A percentile compares a stretch with the other conserved stretches of the same genome.
These are phyloP conservation scores for Macropus fuliginosus DNA, from an alignment of 2,797 vertebrate genomes.

Conservation along the genomic window DNA sequence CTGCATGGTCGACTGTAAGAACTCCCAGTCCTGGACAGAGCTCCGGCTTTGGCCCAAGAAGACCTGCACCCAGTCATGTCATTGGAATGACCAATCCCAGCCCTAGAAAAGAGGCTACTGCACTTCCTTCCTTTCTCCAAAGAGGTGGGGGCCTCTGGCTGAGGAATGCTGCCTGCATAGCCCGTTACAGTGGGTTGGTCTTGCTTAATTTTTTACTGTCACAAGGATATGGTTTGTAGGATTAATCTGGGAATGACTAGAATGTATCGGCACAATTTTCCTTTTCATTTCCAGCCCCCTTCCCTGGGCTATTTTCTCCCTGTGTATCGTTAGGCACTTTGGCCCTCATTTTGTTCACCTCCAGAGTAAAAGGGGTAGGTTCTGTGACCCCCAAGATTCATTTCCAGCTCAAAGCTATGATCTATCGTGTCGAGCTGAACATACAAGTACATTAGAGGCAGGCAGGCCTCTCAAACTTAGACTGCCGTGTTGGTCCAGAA, in stretches of 20 bases:
- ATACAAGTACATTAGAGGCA: no score
- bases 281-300: neutral
- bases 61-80: neutral
- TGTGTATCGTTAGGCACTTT: neutral
- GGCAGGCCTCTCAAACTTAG: no score
- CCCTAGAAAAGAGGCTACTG: neutral
- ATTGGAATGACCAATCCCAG: neutral
- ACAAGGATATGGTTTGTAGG: neutral
- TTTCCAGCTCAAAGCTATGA: no score
- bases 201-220: neutral
- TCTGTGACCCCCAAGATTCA: neutral
- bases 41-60: neutral
- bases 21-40: neutral
- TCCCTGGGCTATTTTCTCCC: neutral
- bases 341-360: neutral
- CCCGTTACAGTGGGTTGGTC: neutral
- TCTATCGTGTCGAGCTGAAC: no score
- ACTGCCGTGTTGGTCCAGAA: neutral
- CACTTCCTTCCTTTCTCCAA: neutral
- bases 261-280: neutral
- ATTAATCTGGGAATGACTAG: neutral
- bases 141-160: neutral
- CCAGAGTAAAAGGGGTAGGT: neutral
- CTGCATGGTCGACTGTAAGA: neutral
- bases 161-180: neutral